phyloP scores from a whole-genome alignment of 2,888 invertebrate genomes.

The Gymnocheta viridis region DNA sequence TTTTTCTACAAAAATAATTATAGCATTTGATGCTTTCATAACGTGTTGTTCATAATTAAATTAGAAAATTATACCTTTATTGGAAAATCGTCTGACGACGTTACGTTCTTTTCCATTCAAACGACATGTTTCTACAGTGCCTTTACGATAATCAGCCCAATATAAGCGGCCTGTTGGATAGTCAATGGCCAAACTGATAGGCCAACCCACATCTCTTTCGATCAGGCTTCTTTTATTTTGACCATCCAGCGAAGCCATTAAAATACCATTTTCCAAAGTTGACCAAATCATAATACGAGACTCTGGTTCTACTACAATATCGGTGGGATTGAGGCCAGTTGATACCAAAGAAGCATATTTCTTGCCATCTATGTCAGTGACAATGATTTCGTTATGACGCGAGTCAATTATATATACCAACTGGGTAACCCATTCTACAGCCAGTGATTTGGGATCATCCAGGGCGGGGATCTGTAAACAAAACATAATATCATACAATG shows the following conservation, averaged over 20 bases:
- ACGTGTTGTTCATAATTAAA: background rate
- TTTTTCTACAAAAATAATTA: slow-evolving; percentile 81
- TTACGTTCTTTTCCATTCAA: slow-evolving; percentile 87
- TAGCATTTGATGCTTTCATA: background rate
- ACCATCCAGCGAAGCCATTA: slow-evolving; percentile 87
- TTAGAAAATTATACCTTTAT: slow-evolving; percentile 79
- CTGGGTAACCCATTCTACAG: slow-evolving; percentile 87
- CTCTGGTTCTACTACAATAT: slow-evolving; percentile 87
- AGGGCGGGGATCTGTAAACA: slow-evolving; percentile 83
- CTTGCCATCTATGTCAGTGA: slow-evolving; percentile 81
- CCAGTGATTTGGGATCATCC: slow-evolving; percentile 88
- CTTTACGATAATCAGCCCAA: slow-evolving; percentile 92
- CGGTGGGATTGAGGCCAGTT: slow-evolving; percentile 86
- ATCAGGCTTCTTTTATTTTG: slow-evolving; percentile 84
- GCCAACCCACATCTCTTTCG: slow-evolving; percentile 86
- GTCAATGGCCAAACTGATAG: slow-evolving; percentile 89
- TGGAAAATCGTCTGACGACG: slow-evolving; percentile 84
- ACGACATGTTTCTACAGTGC: slow-evolving; percentile 87
- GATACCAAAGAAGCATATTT: slow-evolving; percentile 79
- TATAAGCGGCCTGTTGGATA: slow-evolving; percentile 89
- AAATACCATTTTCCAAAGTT: slow-evolving; percentile 87
- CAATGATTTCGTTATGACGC: slow-evolving; percentile 80
- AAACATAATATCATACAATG: background rate
- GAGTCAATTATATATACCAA: slow-evolving; percentile 88
- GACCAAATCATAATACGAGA: slow-evolving; percentile 88